These are phyloP conservation scores for Nineta flava DNA, from an alignment of 2,888 invertebrate genomes.

Conservation along the genomic window DNA sequence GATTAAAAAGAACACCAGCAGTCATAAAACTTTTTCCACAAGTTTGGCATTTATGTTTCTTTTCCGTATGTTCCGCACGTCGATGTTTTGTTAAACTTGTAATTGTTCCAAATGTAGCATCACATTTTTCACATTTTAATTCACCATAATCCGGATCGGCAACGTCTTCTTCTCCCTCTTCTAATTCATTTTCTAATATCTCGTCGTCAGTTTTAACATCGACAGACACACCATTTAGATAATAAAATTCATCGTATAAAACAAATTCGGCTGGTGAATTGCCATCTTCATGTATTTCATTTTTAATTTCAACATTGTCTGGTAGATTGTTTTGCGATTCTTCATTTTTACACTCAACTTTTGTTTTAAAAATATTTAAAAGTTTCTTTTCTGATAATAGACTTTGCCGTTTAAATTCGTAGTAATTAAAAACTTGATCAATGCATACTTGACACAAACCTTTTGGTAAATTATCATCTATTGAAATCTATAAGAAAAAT, in stretches of 20 bases:
- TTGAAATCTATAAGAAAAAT: conserved; percentile 34
- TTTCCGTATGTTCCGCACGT: not conserved
- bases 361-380: not conserved
- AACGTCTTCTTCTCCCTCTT: not conserved
- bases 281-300: not conserved
- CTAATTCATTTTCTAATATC: not conserved
- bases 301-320: not conserved
- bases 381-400: conserved; percentile 1
- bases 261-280: not conserved
- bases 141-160: not conserved
- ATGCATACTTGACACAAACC: conserved; percentile 46
- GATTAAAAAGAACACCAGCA: conserved; percentile 1
- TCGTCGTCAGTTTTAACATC: not conserved
- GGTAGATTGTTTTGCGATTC: not conserved
- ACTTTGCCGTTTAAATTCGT: conserved; percentile 1
- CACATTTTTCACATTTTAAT: not conserved
- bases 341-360: not conserved
- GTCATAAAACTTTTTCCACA: conserved; percentile 4
- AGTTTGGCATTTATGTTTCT: conserved; percentile 3
- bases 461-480: conserved; percentile 51
- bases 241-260: not conserved
- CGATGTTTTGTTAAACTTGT: not conserved
- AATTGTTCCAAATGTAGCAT: not conserved
- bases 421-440: conserved; percentile 32
- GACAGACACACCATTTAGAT: not conserved